These are phyloP conservation scores for Calameuta pallipes DNA, from an alignment of 2,888 invertebrate genomes.

Conservation along the genomic window DNA sequence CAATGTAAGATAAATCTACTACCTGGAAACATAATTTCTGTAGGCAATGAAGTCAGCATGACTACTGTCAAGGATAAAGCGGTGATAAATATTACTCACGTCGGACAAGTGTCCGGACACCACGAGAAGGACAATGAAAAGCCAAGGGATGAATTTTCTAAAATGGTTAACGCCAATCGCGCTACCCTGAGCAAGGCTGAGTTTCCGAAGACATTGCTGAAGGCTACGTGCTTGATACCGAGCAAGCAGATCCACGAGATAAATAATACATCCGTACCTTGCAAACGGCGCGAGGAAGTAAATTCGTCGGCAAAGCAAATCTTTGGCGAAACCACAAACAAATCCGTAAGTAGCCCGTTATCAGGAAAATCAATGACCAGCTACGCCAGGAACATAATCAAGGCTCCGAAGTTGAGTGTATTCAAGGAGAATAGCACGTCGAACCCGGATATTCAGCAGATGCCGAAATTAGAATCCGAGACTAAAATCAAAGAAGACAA, in stretches of 20 bases:
- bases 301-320: neutral
- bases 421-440: slow-evolving; percentile 30
- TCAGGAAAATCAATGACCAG: slow-evolving; percentile 29
- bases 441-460: slow-evolving; percentile 7
- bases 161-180: neutral
- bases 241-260: neutral
- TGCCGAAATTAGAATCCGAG: neutral
- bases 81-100: slow-evolving; percentile 30
- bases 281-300: neutral
- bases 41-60: slow-evolving; percentile 30
- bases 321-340: neutral
- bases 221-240: neutral
- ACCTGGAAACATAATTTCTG: slow-evolving; percentile 28
- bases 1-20: slow-evolving; percentile 28
- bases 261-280: neutral
- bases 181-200: neutral
- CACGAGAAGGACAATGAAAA: neutral
- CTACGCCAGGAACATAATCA: slow-evolving; percentile 41
- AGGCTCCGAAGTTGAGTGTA: slow-evolving; percentile 46
- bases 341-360: slow-evolving; percentile 21
- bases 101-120: neutral
- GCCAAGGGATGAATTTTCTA: neutral
- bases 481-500: slow-evolving; percentile 27
- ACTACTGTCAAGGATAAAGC: slow-evolving; percentile 28
- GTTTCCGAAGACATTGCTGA: neutral